phyloP scores from a whole-genome alignment of 2,888 invertebrate species.

The Drosophila anomalata region DNA sequence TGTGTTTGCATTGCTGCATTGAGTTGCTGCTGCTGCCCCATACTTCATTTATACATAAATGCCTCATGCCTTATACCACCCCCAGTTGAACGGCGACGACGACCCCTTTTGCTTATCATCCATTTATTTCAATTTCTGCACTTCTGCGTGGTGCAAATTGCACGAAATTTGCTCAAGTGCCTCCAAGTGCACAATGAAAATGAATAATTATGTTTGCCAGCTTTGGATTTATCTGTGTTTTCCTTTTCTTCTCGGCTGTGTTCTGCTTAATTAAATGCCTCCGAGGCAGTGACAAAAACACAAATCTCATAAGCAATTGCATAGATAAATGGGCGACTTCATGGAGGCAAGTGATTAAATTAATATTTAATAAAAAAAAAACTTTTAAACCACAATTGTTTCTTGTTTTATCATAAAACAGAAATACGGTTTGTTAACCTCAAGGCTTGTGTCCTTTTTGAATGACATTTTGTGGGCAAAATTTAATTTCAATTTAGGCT shows the following conservation, averaged over 20 bases:
- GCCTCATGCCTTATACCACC: not conserved
- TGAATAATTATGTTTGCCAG: slow-evolving; percentile 67
- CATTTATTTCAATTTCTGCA: slow-evolving; percentile 79
- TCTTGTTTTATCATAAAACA: not conserved
- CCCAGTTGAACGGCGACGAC: not conserved
- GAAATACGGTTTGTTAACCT: slow-evolving; percentile 45
- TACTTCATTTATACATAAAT: slow-evolving; percentile 11
- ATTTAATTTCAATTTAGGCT: slow-evolving; percentile 65
- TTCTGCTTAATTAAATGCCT: slow-evolving; percentile 47
- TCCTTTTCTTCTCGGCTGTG: slow-evolving; percentile 12
- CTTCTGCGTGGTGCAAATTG: slow-evolving; percentile 67
- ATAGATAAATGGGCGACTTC: not conserved
- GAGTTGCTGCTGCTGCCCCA: slow-evolving; percentile 4
- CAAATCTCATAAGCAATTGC: slow-evolving; percentile 28
- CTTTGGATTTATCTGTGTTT: slow-evolving; percentile 5
- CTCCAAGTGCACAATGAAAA: slow-evolving; percentile 49
- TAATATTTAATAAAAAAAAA: not conserved
- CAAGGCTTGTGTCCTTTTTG: slow-evolving; percentile 53
- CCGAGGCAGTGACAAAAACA: slow-evolving; percentile 37
- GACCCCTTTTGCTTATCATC: slow-evolving; percentile 47
- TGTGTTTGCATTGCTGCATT: slow-evolving; percentile 14
- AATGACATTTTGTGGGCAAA: slow-evolving; percentile 57
- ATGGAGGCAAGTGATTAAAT: not conserved
- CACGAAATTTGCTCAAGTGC: slow-evolving; percentile 63
- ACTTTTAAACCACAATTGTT: slow-evolving; percentile 1